Evolutionary conservation across 2,113 vertebrate species (phyloP).

Genomic region (Kobus ellipsiprymnus): DNA sequence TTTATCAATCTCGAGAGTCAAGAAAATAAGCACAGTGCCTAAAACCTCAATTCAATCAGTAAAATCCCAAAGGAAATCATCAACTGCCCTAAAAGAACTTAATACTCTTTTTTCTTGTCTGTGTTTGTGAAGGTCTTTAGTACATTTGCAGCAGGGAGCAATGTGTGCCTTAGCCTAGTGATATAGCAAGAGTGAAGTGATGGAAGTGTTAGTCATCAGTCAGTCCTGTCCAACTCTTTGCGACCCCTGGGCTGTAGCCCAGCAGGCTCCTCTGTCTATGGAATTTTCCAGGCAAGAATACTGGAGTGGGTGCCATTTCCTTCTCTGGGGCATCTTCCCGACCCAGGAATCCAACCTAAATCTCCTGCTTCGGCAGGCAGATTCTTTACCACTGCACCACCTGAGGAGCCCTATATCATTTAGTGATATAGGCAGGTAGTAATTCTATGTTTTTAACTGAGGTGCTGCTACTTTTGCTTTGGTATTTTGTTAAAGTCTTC

Average conservation of each 20-base stretch:
- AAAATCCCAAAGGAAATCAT: neutral
- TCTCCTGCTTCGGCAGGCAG: neutral
- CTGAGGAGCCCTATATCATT: neutral
- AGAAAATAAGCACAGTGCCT: neutral
- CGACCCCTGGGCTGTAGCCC: neutral
- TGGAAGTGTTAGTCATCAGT: neutral
- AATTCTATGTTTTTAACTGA: neutral
- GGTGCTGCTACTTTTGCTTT: neutral
- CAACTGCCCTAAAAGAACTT: neutral
- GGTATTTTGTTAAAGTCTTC: neutral
- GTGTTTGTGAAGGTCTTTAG: neutral
- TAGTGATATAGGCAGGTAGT: neutral
- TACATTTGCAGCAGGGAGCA: neutral
- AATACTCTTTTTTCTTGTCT: neutral
- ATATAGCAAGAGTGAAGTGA: neutral
- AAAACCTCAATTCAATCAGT: neutral
- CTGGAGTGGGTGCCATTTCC: too few relatives aligned
- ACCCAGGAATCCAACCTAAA: neutral
- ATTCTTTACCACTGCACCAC: neutral
- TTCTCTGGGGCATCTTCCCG: fast-evolving
- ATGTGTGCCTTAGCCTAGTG: neutral
- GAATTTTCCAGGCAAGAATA: neutral
- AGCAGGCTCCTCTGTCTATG: neutral
- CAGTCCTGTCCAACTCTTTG: neutral
- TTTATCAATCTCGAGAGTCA: conserved; percentile 50